Evolutionary conservation across 2,888 invertebrate species (phyloP).

Genomic region (Chrysomela aeneicollis): DNA sequence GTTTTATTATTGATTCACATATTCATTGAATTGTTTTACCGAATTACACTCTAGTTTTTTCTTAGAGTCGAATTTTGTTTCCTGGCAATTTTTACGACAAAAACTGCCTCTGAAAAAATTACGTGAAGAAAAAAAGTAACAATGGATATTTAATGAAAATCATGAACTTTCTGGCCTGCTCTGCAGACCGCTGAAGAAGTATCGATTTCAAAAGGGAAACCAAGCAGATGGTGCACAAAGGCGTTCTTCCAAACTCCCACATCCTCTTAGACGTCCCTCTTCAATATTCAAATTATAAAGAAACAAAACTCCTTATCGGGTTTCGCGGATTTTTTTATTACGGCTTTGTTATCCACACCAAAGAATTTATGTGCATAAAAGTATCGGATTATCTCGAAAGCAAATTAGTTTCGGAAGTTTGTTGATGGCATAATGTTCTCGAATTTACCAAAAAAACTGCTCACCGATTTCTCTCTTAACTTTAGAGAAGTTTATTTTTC

Average conservation of each 20-base stretch:
- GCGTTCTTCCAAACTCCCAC: constrained; percentile 28
- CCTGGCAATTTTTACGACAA: too few species aligned
- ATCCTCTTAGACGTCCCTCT: constrained; percentile 26
- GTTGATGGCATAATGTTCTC: not conserved
- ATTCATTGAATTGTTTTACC: too few species aligned
- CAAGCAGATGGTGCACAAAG: constrained; percentile 33
- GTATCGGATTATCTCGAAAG: constrained; percentile 1
- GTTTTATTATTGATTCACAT: too few species aligned
- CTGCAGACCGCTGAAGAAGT: constrained; percentile 9
- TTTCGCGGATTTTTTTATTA: constrained; percentile 18
- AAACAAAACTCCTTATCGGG: constrained; percentile 30
- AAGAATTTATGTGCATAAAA: constrained; percentile 1
- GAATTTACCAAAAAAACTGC: not conserved
- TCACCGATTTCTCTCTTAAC: too few species aligned
- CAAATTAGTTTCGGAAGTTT: not conserved
- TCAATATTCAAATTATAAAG: constrained; percentile 38
- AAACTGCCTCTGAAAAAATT: too few species aligned
- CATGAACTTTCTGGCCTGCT: constrained; percentile 25
- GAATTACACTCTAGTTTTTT: too few species aligned
- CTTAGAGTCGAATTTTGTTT: too few species aligned
- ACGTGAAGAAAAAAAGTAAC: too few species aligned
- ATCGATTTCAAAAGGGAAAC: constrained; percentile 34
- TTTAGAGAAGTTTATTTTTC: too few species aligned
- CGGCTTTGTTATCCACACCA: constrained; percentile 20
- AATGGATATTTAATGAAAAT: too few species aligned